Evolutionary conservation across 2,888 invertebrate species (phyloP).

Genomic region (Melinopterus prodromus): DNA sequence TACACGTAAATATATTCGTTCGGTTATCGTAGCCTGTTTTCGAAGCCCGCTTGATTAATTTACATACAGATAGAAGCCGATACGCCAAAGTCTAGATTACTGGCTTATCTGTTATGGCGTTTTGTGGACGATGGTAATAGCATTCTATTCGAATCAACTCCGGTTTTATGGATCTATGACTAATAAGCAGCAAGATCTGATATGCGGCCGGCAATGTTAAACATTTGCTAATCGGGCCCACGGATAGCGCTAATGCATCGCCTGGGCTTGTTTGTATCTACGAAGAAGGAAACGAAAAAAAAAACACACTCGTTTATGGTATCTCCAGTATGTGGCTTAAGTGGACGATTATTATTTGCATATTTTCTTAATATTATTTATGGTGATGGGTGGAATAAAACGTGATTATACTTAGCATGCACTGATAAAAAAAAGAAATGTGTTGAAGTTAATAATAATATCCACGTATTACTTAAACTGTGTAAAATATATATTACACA

Average conservation of each 20-base stretch:
- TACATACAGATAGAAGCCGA: background rate
- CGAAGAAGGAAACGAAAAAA: background rate
- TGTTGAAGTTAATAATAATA: no score
- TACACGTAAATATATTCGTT: background rate
- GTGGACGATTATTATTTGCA: background rate
- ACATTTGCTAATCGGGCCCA: slow-evolving; percentile 26
- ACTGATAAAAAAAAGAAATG: no score
- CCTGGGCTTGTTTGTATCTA: background rate
- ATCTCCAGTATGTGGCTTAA: background rate
- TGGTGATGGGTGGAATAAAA: background rate
- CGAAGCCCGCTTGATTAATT: background rate
- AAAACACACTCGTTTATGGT: background rate
- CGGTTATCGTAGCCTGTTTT: background rate
- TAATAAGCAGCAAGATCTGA: slow-evolving; percentile 23
- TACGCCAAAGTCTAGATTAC: background rate
- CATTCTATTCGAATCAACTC: background rate
- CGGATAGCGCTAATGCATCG: background rate
- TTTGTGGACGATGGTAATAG: slow-evolving; percentile 4
- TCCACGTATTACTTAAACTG: no score
- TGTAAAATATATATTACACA: no score
- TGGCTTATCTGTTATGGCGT: background rate
- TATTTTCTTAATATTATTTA: background rate
- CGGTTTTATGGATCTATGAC: slow-evolving; percentile 14
- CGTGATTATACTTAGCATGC: background rate
- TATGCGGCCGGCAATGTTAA: slow-evolving; percentile 12